Base-by-base conservation (phyloP, 2,888 invertebrate genomes). In the Diaprepes abbreviatus region DNA sequence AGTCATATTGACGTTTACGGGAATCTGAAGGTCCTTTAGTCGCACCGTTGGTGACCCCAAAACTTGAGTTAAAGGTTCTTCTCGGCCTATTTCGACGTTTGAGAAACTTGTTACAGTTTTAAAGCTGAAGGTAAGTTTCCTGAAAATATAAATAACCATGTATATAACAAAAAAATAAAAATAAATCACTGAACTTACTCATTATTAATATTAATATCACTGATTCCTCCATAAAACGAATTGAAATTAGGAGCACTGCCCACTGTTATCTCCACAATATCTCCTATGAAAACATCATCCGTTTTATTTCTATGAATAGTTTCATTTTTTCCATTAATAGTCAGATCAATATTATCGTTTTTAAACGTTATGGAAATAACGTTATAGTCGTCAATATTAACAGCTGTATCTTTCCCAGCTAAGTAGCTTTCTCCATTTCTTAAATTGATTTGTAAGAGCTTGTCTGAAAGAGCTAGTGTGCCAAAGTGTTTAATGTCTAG, bases 171-270 rank as follows among this genome's bases (percentile, higher is more conserved):
- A n/a, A n/a, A n/a, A n/a, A n/a, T n/a, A n/a, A n/a, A n/a, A n/a
- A n/a, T n/a, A n/a, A n/a, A 71, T n/a, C 16, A 45, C 0, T 24
- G 5, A 4, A 86, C 91, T 89, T 83, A 93, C 94, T 88, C 87
- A 36, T 91, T 90, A 79, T 95, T 93, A 71, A 95, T 90, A 60
- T 95, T 91, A 16, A 94, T 88, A 82, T 97, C 95, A 67, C 92
- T 91, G 6, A 97, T 88, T 3, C 94, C 92, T 2, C 97, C 97
- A 43, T 89, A 88, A 52, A 95, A 80, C 73, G 66, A 74, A 33
- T 64, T 69, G 40, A 75, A 66, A 14, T 73, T 63, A 36, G 66
- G 67, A 14, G 35, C 52, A 17, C 58, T 55, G 3, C 74, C 74
- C 12, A 74, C 12, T 7, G 28, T 68, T 57, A 70, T 65, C 17